A percentile compares a stretch with the other conserved stretches of the same genome.
Evolutionary conservation across 2,113 vertebrate species (phyloP).

Genomic region (Gallinago media): DNA sequence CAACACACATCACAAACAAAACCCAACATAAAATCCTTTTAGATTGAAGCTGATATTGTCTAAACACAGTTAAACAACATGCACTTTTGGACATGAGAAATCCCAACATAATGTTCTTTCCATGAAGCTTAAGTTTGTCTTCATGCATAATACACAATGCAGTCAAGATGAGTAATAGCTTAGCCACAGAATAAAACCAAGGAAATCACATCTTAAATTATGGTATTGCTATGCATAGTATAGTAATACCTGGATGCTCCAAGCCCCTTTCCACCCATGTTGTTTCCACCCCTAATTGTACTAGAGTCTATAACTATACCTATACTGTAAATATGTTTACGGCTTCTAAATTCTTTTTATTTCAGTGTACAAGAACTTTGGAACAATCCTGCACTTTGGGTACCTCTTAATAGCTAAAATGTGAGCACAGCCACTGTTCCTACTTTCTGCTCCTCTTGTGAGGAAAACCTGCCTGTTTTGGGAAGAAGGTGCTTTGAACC

Average conservation of each 20-base stretch:
- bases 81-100: background rate
- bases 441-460: background rate
- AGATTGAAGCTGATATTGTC: background rate
- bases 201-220: background rate
- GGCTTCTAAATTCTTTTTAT: background rate
- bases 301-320: background rate
- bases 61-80: background rate
- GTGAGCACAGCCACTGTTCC: background rate
- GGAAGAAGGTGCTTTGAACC: background rate
- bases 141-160: constrained; percentile 45
- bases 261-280: accelerated
- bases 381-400: background rate
- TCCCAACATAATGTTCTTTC: background rate
- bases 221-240: background rate
- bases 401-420: background rate
- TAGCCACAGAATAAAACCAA: constrained; percentile 8
- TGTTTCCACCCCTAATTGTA: background rate
- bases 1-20: background rate
- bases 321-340: background rate
- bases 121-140: constrained; percentile 19
- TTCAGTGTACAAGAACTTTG: background rate
- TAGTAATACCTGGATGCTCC: background rate
- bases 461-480: background rate
- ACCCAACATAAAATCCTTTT: background rate
- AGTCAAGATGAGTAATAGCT: constrained; percentile 42